Evolutionary conservation across 1,140 invertebrate species (phyloP).

Genomic region (Pachyrhynchus sulphureomaculatus): DNA sequence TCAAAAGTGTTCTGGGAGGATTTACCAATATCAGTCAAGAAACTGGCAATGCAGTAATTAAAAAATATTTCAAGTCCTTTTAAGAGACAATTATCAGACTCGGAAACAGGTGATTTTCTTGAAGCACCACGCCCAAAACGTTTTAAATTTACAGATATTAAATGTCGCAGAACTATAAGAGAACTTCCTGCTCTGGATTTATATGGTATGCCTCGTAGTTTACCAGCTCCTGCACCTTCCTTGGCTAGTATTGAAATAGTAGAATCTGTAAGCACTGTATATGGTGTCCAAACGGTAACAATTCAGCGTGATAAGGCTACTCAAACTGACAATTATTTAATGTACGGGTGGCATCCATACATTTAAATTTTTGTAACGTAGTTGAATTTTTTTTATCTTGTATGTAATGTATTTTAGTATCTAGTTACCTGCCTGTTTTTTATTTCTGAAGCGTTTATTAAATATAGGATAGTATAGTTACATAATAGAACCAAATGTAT

Average conservation of each 20-base stretch:
- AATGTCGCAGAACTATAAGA: conserved; percentile 37
- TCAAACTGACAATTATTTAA: conserved; percentile 38
- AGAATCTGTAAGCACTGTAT: conserved; percentile 18
- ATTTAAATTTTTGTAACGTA: neutral
- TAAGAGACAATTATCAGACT: conserved; percentile 25
- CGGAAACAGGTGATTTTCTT: conserved; percentile 13
- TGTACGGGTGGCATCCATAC: conserved; percentile 14
- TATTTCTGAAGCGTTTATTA: too few species aligned
- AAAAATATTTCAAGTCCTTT: conserved; percentile 8
- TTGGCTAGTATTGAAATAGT: conserved; percentile 17
- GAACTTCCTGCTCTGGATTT: neutral
- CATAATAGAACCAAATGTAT: too few species aligned
- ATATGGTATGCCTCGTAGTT: neutral
- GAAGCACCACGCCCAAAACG: conserved; percentile 28
- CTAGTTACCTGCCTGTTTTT: too few species aligned
- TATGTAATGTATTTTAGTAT: too few species aligned
- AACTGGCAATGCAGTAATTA: neutral
- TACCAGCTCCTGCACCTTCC: neutral
- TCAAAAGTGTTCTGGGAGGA: conserved; percentile 32
- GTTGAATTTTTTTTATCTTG: too few species aligned
- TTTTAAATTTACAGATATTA: conserved; percentile 41
- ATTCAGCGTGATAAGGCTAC: conserved; percentile 35
- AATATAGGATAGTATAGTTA: too few species aligned
- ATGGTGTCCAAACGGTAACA: conserved; percentile 6
- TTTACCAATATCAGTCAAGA: conserved; percentile 10